Evolutionary conservation across 2,797 vertebrate genomes (phyloP).

Genomic region (Streptopelia turtur): DNA sequence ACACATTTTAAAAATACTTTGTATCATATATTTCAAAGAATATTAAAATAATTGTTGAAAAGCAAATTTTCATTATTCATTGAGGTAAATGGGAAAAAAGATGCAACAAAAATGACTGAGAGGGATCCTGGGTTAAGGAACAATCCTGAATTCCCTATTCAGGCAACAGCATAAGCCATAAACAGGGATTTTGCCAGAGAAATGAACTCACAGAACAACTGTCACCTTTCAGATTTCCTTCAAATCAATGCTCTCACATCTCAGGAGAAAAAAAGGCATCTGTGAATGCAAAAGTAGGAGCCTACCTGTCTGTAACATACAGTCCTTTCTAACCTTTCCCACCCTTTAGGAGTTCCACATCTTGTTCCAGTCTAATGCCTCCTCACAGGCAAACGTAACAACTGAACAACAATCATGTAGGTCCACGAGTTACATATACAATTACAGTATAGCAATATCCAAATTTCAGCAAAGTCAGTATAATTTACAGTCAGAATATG

Average conservation of each 20-base stretch:
- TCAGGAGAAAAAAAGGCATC: not conserved
- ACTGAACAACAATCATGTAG: not conserved
- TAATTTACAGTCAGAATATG: slow-evolving; percentile 5
- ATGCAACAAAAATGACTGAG: not conserved
- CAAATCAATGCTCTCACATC: not conserved
- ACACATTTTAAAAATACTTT: not conserved
- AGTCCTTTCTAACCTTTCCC: not conserved
- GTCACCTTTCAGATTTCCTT: not conserved
- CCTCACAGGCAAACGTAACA: not conserved
- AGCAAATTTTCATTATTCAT: not conserved
- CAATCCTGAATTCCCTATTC: not conserved
- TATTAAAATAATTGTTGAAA: not conserved
- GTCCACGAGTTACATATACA: not conserved
- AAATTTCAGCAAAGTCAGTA: not conserved
- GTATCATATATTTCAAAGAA: not conserved
- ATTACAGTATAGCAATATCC: not conserved
- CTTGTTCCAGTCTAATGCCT: not conserved
- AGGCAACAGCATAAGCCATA: not conserved
- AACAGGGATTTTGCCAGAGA: not conserved
- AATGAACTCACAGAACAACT: not conserved
- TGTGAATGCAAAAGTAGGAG: not conserved
- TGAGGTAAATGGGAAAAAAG: slow-evolving; percentile 17
- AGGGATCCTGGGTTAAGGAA: not conserved
- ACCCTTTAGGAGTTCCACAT: not conserved
- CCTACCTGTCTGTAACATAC: not conserved